Conservation (phyloP, 1,140 invertebrate species). For the Diabrotica undecimpunctata region DNA sequence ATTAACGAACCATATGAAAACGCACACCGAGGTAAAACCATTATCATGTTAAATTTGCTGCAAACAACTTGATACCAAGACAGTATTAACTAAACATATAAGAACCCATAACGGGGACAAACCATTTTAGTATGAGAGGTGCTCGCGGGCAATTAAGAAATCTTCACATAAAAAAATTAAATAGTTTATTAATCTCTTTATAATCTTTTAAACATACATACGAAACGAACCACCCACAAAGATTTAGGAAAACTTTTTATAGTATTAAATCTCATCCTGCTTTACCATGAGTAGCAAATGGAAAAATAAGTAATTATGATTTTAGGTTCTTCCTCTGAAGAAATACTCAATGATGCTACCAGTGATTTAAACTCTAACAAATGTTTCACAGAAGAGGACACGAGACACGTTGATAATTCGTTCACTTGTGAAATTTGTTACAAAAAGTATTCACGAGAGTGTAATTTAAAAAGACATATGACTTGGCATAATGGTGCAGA, state of each 20-base stretch:
- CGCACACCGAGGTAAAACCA: neutral
- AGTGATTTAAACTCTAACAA: neutral
- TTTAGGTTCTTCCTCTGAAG: neutral
- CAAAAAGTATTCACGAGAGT: neutral
- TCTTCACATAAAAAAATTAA: too few relatives aligned
- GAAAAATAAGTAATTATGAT: neutral
- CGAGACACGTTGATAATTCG: too few relatives aligned
- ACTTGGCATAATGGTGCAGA: neutral
- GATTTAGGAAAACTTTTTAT: neutral
- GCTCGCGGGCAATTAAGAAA: too few relatives aligned
- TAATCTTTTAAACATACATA: too few relatives aligned
- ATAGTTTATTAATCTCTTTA: too few relatives aligned
- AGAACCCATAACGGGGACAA: neutral
- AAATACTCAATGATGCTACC: neutral
- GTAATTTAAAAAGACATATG: neutral
- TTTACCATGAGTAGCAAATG: neutral
- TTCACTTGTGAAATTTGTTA: constrained; percentile 6
- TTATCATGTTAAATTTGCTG: constrained; percentile 50
- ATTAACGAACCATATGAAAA: neutral
- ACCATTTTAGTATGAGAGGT: too few relatives aligned
- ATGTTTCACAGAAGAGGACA: neutral
- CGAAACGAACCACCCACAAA: neutral
- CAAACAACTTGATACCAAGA: constrained; percentile 45
- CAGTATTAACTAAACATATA: neutral
- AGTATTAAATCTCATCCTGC: neutral